phyloP scores from a whole-genome alignment of 2,113 vertebrate genomes.

The Typhlomys cinereus region DNA sequence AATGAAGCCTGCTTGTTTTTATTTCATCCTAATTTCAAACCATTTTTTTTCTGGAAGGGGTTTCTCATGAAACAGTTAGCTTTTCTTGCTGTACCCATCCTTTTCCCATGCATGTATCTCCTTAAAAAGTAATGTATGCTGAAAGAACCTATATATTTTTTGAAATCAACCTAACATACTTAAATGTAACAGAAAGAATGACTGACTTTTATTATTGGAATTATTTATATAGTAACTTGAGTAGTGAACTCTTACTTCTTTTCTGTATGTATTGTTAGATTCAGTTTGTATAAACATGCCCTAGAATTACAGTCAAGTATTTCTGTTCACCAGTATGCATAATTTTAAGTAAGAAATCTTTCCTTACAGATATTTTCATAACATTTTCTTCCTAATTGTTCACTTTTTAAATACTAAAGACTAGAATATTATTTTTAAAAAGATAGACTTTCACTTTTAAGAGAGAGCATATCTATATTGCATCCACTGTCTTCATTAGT shows the following conservation, averaged over 20 bases:
- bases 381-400: not conserved
- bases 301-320: not conserved
- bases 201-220: too few relatives aligned
- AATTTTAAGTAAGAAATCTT: constrained; percentile 1
- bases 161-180: not conserved
- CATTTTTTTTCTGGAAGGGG: not conserved
- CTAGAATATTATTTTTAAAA: not conserved
- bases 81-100: not conserved
- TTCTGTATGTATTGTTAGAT: not conserved
- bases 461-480: not conserved
- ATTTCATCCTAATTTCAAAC: not conserved
- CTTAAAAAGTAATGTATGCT: not conserved
- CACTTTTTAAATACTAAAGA: not conserved
- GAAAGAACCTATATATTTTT: not conserved
- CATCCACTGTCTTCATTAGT: not conserved
- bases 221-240: not conserved
- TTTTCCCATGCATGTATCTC: not conserved
- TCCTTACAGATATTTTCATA: not conserved
- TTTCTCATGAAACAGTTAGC: not conserved
- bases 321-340: not conserved
- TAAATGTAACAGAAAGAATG: too few relatives aligned
- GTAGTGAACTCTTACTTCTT: not conserved
- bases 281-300: not conserved
- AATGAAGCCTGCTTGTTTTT: not conserved
- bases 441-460: not conserved